These are phyloP conservation scores for Epinephelus moara DNA, from an alignment of 2,113 vertebrate species.

Conservation along the genomic window DNA sequence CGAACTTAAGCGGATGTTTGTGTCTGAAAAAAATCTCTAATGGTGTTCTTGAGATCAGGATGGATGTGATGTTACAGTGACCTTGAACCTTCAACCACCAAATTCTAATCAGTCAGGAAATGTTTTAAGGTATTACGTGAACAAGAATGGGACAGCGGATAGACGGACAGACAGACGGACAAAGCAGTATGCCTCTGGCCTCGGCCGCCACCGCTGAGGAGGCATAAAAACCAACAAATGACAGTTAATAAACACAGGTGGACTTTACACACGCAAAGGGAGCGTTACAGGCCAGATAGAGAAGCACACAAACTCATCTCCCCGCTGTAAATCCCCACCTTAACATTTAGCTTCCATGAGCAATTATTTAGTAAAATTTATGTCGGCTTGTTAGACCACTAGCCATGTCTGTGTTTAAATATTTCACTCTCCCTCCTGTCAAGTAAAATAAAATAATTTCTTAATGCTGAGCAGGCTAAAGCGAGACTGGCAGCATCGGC, in stretches of 20 bases:
- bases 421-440: slow-evolving; percentile 17
- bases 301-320: background rate
- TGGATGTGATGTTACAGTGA: no score
- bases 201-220: no score
- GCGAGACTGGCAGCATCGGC: slow-evolving; percentile 1
- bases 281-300: background rate
- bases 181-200: no score
- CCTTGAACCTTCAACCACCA: no score
- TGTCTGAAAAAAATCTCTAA: no score
- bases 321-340: background rate
- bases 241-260: background rate
- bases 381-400: slow-evolving; percentile 7
- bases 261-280: background rate
- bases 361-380: background rate
- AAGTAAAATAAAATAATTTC: slow-evolving; percentile 19
- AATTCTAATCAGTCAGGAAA: no score
- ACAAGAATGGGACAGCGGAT: no score
- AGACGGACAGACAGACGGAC: no score
- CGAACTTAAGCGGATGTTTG: no score
- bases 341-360: background rate
- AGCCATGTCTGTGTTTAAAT: slow-evolving; percentile 7
- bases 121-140: no score
- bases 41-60: no score
- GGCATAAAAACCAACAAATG: background rate
- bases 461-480: slow-evolving; percentile 24